Percentiles rank a stretch among this genome's conserved stretches.
Conservation (phyloP, 2,888 invertebrate species). For the Eurytoma adleriae region DNA sequence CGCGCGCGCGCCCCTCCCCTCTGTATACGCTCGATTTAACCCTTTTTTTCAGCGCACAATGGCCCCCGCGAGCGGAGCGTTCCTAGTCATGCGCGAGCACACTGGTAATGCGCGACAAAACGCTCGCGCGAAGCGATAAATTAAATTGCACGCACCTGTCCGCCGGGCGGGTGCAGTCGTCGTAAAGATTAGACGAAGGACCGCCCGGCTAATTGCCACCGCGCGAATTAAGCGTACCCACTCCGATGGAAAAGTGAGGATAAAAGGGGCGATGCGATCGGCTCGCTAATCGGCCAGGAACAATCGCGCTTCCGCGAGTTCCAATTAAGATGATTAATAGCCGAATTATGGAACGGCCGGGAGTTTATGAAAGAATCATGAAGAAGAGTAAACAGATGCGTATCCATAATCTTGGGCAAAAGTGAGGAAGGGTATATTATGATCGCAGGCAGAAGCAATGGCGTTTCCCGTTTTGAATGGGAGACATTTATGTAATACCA, state of each 20-base stretch:
- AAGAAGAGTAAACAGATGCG: slow-evolving; percentile 25
- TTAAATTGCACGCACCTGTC: slow-evolving; percentile 10
- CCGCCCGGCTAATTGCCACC: slow-evolving; percentile 16
- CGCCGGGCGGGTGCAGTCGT: background rate
- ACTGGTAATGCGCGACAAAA: background rate
- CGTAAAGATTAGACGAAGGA: background rate
- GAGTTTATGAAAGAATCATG: slow-evolving; percentile 48
- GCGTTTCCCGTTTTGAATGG: background rate
- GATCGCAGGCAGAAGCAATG: no score
- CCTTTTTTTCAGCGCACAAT: slow-evolving; percentile 18
- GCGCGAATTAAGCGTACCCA: background rate
- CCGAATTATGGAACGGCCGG: slow-evolving; percentile 35
- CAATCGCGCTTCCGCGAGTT: slow-evolving; percentile 46
- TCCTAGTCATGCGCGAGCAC: slow-evolving; percentile 12
- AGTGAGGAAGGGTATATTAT: background rate
- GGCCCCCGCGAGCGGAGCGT: background rate
- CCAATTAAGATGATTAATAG: slow-evolving; percentile 57
- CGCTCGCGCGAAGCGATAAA: slow-evolving; percentile 2
- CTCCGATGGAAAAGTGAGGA: slow-evolving; percentile 1
- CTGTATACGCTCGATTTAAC: background rate
- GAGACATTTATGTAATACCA: slow-evolving; percentile 10
- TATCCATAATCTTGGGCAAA: background rate
- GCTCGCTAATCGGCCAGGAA: slow-evolving; percentile 45
- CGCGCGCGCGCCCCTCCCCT: background rate
- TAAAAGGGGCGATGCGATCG: no score